These are phyloP conservation scores for Toxotes lorentzi DNA, from an alignment of 2,797 vertebrate species.

Conservation along the genomic window DNA sequence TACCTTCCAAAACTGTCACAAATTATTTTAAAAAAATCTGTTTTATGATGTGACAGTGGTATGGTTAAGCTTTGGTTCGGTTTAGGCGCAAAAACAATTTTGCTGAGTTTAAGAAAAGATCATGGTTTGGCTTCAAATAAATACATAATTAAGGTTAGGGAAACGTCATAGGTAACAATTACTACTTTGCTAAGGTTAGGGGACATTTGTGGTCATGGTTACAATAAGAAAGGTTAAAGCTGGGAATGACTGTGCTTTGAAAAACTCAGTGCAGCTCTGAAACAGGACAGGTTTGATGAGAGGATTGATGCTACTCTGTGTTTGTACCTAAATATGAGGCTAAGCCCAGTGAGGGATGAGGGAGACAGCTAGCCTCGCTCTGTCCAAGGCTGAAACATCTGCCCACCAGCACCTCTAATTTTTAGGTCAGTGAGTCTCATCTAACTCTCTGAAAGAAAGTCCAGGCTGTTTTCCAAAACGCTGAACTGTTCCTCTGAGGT, in stretches of 20 bases:
- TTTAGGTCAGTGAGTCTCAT: not conserved
- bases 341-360: not conserved
- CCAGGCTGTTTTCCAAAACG: not conserved
- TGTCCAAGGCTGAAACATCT: not conserved
- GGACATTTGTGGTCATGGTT: not conserved
- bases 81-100: too few species aligned
- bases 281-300: not conserved
- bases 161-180: not conserved
- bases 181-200: not conserved
- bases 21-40: too few species aligned
- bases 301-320: not conserved
- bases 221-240: too few species aligned
- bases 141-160: not conserved
- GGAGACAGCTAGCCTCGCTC: not conserved
- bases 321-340: not conserved
- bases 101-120: not conserved
- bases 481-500: not conserved
- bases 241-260: too few species aligned
- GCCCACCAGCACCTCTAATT: not conserved
- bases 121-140: not conserved
- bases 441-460: too few species aligned
- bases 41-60: too few species aligned
- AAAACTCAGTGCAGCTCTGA: too few species aligned
- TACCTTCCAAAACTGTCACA: not conserved
- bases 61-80: too few species aligned